A percentile compares a stretch with the other conserved stretches of the same genome.
Evolutionary conservation across 2,797 vertebrate species (phyloP).

Genomic region (Neomorphus geoffroyi): DNA sequence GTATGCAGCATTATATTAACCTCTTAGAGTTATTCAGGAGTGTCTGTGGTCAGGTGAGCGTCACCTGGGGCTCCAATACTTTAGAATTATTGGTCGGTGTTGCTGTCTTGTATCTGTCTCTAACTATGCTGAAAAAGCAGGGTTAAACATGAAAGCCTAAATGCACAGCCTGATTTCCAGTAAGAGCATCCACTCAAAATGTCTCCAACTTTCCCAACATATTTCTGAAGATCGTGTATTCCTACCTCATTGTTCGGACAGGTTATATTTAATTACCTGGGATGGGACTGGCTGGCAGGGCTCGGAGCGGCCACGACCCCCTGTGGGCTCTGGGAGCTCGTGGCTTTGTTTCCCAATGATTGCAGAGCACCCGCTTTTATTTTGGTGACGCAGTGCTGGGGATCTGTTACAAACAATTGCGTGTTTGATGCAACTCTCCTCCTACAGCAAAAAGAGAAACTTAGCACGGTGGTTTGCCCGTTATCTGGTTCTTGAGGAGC

Average conservation of each 20-base stretch:
- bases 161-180: neutral
- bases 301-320: rapidly evolving
- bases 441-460: neutral
- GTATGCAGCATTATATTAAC: neutral
- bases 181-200: neutral
- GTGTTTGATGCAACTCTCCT: neutral
- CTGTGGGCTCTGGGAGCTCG: rapidly evolving
- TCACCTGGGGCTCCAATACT: neutral
- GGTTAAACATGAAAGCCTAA: neutral
- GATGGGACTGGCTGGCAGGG: neutral
- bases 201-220: neutral
- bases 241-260: neutral
- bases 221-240: neutral
- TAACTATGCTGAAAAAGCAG: neutral
- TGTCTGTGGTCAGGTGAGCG: neutral
- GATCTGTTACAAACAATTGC: neutral
- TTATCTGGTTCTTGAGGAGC: neutral
- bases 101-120: neutral
- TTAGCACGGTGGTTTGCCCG: neutral
- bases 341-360: rapidly evolving
- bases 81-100: neutral
- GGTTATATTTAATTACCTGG: rapidly evolving
- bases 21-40: neutral
- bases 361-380: rapidly evolving
- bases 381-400: neutral